These are phyloP conservation scores for Helostoma temminkii DNA, from an alignment of 2,797 vertebrate genomes.

Conservation along the genomic window DNA sequence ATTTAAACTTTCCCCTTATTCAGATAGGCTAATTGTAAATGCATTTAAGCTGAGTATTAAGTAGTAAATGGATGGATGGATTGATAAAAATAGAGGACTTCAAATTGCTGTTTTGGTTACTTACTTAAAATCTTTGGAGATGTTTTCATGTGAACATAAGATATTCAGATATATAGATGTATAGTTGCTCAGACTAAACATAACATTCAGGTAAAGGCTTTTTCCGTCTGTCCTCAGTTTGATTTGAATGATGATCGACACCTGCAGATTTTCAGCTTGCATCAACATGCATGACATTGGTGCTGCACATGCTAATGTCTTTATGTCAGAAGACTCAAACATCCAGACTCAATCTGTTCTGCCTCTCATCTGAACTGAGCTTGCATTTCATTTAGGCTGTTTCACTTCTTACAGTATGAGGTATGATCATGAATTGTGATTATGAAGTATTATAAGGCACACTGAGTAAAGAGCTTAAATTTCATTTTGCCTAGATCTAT, in stretches of 20 bases:
- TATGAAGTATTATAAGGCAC: slow-evolving; percentile 33
- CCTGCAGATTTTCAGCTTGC: slow-evolving; percentile 3
- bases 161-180: too few relatives aligned
- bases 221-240: not conserved
- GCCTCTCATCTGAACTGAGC: not conserved
- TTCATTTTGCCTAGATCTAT: slow-evolving; percentile 41
- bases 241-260: slow-evolving; percentile 21
- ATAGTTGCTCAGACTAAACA: slow-evolving; percentile 3
- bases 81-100: too few relatives aligned
- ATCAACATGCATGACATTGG: not conserved
- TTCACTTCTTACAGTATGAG: slow-evolving; percentile 23
- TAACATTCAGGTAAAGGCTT: not conserved
- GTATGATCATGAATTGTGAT: slow-evolving; percentile 52
- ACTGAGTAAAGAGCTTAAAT: slow-evolving; percentile 27
- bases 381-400: slow-evolving; percentile 29
- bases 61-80: too few relatives aligned
- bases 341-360: slow-evolving; percentile 15
- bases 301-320: slow-evolving; percentile 15
- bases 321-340: not conserved
- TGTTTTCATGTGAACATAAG: too few relatives aligned
- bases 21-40: too few relatives aligned
- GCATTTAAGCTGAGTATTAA: too few relatives aligned
- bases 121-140: not conserved
- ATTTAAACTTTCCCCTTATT: too few relatives aligned
- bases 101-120: not conserved